phyloP scores from a whole-genome alignment of 2,888 invertebrate species.

The Pocota personata region DNA sequence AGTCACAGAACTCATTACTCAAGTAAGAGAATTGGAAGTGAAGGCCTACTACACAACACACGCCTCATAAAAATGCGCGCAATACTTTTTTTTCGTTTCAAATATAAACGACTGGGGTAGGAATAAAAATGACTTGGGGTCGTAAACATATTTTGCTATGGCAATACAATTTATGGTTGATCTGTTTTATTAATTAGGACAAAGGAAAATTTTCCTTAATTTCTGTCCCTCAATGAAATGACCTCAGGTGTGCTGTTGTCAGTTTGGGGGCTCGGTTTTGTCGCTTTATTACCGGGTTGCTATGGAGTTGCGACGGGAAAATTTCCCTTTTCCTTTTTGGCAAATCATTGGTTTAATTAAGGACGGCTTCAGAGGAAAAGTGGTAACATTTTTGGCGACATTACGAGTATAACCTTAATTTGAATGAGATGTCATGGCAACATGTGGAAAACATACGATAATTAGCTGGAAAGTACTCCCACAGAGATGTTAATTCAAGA shows the following conservation, averaged over 20 bases:
- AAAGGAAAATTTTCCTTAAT: neutral
- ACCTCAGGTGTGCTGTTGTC: neutral
- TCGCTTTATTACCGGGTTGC: neutral
- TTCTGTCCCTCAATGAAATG: neutral
- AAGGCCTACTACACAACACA: neutral
- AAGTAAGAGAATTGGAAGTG: neutral
- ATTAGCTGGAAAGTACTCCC: neutral
- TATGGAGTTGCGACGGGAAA: neutral
- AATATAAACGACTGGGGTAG: neutral
- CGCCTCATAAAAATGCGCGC: neutral
- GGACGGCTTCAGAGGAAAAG: neutral
- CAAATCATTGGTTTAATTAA: conserved; percentile 10
- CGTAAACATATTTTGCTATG: neutral
- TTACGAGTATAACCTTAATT: neutral
- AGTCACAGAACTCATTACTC: conserved; percentile 13
- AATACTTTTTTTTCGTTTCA: neutral
- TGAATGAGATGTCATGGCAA: neutral
- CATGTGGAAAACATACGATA: neutral
- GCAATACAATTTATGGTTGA: conserved; percentile 3
- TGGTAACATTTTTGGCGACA: neutral
- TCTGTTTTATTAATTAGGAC: conserved; percentile 28
- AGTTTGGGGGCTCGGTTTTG: neutral
- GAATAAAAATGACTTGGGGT: neutral
- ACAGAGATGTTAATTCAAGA: neutral
- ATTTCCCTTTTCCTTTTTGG: neutral